phyloP scores from a whole-genome alignment of 2,113 vertebrate genomes.

The Microcebus lehilahytsara region DNA sequence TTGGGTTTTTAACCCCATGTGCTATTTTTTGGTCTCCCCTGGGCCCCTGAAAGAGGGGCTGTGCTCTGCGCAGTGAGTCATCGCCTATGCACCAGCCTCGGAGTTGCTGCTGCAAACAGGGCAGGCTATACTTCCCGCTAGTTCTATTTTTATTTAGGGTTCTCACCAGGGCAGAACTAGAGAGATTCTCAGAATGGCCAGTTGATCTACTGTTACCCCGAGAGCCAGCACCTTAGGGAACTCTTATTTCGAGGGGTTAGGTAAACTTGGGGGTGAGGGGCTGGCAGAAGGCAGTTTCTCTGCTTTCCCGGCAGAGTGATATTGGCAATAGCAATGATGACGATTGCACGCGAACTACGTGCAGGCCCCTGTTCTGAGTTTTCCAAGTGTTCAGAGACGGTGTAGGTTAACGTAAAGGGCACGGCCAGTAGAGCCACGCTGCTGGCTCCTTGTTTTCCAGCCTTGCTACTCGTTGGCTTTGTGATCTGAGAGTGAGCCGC shows the following conservation, averaged over 20 bases:
- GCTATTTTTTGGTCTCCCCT: not conserved
- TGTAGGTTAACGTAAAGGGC: not conserved
- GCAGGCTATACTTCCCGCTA: not conserved
- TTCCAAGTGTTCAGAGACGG: not conserved
- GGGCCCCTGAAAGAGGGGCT: not conserved
- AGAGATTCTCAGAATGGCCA: not conserved
- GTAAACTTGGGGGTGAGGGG: not conserved
- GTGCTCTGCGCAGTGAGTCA: not conserved
- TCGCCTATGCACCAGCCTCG: not conserved
- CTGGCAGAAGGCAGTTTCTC: not conserved
- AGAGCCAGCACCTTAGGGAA: not conserved
- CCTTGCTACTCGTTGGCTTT: rapidly evolving
- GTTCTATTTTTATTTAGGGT: not conserved
- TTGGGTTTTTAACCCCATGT: not conserved
- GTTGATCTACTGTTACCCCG: not conserved
- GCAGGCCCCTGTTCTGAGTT: not conserved
- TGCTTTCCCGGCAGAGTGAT: not conserved
- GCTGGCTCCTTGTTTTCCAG: not conserved
- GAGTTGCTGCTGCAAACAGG: not conserved
- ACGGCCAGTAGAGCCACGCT: not conserved
- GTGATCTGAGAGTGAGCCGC: not conserved
- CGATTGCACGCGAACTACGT: rapidly evolving
- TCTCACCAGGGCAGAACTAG: not conserved
- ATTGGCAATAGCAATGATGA: too few species aligned
- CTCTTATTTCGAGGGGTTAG: not conserved